Conservation (phyloP, 1,140 invertebrate species). For the Drosophila ficusphila region DNA sequence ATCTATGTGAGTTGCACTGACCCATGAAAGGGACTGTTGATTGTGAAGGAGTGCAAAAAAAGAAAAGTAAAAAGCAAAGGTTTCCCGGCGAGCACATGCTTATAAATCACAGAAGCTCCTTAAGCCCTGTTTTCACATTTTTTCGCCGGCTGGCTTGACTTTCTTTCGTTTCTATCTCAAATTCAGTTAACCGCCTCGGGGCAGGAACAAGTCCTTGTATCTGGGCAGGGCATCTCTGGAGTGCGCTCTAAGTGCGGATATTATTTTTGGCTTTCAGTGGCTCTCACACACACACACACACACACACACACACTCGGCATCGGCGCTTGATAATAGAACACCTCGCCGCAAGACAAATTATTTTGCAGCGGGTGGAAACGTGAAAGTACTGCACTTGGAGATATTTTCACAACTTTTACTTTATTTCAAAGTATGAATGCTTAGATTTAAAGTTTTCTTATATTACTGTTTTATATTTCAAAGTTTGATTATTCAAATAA, state of each 20-base stretch:
- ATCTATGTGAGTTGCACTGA: conserved; percentile 35
- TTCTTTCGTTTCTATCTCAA: conserved; percentile 58
- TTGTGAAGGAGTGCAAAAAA: conserved; percentile 14
- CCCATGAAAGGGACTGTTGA: conserved; percentile 36
- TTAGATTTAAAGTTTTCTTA: too few relatives aligned
- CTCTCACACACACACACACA: conserved; percentile 20
- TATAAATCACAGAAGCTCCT: conserved; percentile 51
- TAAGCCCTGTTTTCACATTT: conserved; percentile 39
- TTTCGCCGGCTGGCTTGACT: neutral
- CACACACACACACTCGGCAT: conserved; percentile 11
- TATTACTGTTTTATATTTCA: too few relatives aligned
- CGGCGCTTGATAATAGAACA: conserved; percentile 67
- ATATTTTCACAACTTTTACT: neutral
- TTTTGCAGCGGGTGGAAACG: conserved; percentile 31
- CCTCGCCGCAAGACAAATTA: conserved; percentile 78
- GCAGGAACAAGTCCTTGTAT: conserved; percentile 30
- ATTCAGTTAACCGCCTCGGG: conserved; percentile 66
- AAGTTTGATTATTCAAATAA: too few relatives aligned
- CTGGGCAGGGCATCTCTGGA: conserved; percentile 52
- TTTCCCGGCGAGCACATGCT: conserved; percentile 37
- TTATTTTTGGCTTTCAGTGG: conserved; percentile 50
- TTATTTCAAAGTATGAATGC: too few relatives aligned
- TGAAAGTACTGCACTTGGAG: conserved; percentile 13
- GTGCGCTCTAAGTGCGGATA: conserved; percentile 52
- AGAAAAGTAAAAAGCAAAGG: conserved; percentile 23